Evolutionary conservation across 2,113 vertebrate species (phyloP).

Genomic region (Saguinus imperator): DNA sequence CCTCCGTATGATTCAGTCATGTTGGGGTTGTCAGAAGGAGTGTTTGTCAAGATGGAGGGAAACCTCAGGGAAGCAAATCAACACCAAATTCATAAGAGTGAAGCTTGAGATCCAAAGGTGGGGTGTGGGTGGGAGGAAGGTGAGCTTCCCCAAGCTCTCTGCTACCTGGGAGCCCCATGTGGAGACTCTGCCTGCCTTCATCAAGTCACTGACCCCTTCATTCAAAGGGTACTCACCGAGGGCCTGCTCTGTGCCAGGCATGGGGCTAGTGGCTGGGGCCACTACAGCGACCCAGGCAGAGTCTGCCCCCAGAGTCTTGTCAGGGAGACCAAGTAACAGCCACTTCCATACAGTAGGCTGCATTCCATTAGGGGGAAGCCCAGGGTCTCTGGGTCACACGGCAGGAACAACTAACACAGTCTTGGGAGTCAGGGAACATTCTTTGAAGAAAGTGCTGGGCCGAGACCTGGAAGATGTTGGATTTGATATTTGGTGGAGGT

Average conservation of each 20-base stretch:
- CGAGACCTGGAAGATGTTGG: neutral
- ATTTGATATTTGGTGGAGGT: neutral
- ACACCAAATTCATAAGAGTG: neutral
- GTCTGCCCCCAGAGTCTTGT: neutral
- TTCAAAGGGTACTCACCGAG: rapidly evolving
- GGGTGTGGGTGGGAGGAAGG: neutral
- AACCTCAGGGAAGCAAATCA: neutral
- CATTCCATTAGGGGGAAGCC: neutral
- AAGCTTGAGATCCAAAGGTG: neutral
- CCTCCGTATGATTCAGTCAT: neutral
- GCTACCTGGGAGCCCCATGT: rapidly evolving
- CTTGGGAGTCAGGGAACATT: neutral
- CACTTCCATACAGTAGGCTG: rapidly evolving
- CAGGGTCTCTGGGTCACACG: neutral
- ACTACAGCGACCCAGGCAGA: neutral
- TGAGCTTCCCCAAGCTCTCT: neutral
- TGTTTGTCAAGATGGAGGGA: neutral
- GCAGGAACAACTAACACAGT: neutral
- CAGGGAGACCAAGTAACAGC: neutral
- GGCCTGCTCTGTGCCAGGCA: neutral
- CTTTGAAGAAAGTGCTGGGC: neutral
- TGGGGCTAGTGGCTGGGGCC: rapidly evolving
- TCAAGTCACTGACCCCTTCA: neutral
- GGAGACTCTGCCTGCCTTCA: neutral
- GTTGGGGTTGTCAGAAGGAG: neutral